Conservation (phyloP, 1,140 invertebrate species). For the Drosophila nebulosa region DNA sequence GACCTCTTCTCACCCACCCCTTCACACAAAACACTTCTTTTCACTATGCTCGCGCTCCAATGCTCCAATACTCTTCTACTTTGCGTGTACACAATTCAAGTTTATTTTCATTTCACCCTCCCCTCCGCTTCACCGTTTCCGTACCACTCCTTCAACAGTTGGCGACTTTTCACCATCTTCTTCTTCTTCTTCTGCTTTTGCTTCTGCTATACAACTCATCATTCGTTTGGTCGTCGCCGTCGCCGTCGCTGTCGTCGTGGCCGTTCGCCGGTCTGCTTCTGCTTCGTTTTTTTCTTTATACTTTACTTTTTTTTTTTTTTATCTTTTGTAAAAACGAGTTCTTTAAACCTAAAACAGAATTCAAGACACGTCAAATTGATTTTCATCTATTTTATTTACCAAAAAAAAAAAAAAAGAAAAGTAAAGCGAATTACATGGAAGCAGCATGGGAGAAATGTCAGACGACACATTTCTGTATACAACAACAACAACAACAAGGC, state of each 20-base stretch:
- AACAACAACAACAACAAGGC: neutral
- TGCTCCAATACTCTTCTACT: neutral
- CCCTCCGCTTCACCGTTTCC: neutral
- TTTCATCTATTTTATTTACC: constrained; percentile 76
- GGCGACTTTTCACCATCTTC: constrained; percentile 5
- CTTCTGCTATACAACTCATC: neutral
- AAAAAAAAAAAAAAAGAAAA: constrained; percentile 28
- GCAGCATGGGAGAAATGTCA: constrained; percentile 52
- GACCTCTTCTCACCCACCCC: neutral
- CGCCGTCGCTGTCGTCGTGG: neutral
- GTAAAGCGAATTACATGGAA: constrained; percentile 54
- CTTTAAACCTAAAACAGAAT: constrained; percentile 72
- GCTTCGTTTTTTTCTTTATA: constrained; percentile 11
- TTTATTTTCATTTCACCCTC: constrained; percentile 53
- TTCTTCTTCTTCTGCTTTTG: neutral
- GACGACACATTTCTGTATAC: constrained; percentile 26
- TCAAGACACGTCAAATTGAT: constrained; percentile 77
- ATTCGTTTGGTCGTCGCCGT: neutral
- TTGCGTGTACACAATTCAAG: constrained; percentile 41
- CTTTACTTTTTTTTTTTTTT: constrained; percentile 32
- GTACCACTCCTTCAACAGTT: too few species aligned
- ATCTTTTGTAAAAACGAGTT: constrained; percentile 66
- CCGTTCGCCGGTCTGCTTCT: constrained; percentile 8
- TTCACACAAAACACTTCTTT: neutral
- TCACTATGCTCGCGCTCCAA: neutral